These are phyloP conservation scores for Corythaixoides concolor DNA, from an alignment of 2,113 vertebrate genomes.

Conservation along the genomic window DNA sequence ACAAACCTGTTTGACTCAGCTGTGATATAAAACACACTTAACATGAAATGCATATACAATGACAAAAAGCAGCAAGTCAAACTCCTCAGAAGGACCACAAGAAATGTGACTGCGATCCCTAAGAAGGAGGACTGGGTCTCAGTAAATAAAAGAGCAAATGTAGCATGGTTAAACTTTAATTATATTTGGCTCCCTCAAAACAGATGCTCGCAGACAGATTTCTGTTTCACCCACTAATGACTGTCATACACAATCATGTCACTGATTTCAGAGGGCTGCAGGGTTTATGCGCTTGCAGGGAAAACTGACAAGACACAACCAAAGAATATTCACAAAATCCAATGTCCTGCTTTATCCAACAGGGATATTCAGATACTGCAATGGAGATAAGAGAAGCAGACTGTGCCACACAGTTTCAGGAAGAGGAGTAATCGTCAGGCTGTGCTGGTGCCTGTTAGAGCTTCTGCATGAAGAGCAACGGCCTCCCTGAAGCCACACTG, in stretches of 20 bases:
- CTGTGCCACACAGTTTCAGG: neutral
- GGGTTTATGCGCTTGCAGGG: conserved; percentile 1
- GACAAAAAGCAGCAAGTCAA: neutral
- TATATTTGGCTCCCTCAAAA: conserved; percentile 52
- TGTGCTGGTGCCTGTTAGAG: neutral
- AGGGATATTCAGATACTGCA: neutral
- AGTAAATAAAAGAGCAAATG: conserved; percentile 55
- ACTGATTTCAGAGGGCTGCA: conserved; percentile 49
- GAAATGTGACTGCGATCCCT: neutral
- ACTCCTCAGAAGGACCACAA: neutral
- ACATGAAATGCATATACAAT: neutral
- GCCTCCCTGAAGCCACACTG: neutral
- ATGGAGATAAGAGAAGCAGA: neutral
- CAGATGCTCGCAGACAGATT: conserved; percentile 63
- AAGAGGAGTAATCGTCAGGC: neutral
- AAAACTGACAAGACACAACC: conserved; percentile 20
- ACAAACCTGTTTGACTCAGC: neutral
- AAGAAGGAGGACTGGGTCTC: neutral
- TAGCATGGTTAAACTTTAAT: conserved; percentile 50
- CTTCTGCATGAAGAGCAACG: neutral
- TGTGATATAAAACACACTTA: neutral
- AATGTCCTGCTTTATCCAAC: neutral
- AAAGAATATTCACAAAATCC: conserved; percentile 17
- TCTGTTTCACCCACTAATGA: conserved; percentile 61
- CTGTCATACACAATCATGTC: conserved; percentile 64